Evolutionary conservation across 2,797 vertebrate species (phyloP).

Genomic region (Sebastes cheni): DNA sequence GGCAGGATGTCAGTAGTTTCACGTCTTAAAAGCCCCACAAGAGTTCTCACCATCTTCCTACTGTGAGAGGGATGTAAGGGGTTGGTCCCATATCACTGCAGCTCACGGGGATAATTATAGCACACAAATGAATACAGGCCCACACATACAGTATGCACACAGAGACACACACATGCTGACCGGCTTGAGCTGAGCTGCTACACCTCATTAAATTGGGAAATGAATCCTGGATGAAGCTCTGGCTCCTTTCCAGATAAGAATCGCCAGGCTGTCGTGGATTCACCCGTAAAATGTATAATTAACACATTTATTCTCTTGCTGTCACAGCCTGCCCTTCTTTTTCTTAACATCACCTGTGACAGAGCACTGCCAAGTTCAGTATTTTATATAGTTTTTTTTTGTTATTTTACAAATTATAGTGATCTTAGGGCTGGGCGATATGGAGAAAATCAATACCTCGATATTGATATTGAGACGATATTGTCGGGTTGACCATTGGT

Average conservation of each 20-base stretch:
- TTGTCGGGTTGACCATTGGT: too few species aligned
- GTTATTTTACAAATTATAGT: not conserved
- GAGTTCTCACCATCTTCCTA: conserved; percentile 31
- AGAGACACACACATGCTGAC: conserved; percentile 49
- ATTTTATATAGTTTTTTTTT: not conserved
- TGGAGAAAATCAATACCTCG: too few species aligned
- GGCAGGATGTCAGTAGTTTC: conserved; percentile 11
- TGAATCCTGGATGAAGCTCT: conserved; percentile 68
- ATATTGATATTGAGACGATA: too few species aligned
- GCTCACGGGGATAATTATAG: conserved; percentile 62
- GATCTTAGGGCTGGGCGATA: too few species aligned
- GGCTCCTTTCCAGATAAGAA: conserved; percentile 71
- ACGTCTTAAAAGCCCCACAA: conserved; percentile 37
- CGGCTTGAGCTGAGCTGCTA: conserved; percentile 56
- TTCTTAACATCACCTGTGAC: conserved; percentile 20
- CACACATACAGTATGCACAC: conserved; percentile 25
- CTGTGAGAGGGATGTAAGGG: conserved; percentile 45
- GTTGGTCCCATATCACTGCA: conserved; percentile 42
- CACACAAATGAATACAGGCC: conserved; percentile 24
- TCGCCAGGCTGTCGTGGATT: conserved; percentile 59
- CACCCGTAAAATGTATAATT: conserved; percentile 65
- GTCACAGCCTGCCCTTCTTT: conserved; percentile 20
- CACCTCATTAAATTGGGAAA: conserved; percentile 81
- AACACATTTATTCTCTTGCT: conserved; percentile 64
- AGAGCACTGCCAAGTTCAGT: not conserved